Percentiles rank a stretch among this genome's conserved stretches.
Evolutionary conservation across 2,888 invertebrate species (phyloP).

Genomic region (Nemotelus pantherinus): DNA sequence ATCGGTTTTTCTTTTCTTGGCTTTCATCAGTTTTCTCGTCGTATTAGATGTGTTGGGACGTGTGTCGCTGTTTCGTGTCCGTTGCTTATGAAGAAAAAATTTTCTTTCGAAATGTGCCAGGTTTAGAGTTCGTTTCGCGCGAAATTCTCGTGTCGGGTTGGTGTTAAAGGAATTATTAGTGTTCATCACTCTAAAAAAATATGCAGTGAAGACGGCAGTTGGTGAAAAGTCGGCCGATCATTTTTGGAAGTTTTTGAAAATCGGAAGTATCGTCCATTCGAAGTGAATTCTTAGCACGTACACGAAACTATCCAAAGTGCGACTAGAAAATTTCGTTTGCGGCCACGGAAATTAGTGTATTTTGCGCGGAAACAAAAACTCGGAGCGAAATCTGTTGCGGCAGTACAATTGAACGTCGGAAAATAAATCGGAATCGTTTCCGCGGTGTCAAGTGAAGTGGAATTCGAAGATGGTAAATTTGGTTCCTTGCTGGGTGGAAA

Average conservation of each 20-base stretch:
- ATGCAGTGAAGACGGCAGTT: no score
- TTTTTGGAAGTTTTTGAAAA: neutral
- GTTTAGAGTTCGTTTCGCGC: conserved; percentile 1
- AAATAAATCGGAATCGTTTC: neutral
- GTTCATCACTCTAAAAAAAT: no score
- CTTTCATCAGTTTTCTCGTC: conserved; percentile 39
- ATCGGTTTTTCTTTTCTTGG: conserved; percentile 12
- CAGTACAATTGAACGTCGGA: neutral
- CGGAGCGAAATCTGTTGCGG: neutral
- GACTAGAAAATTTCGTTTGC: conserved; percentile 21
- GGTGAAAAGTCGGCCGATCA: neutral
- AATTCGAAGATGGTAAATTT: conserved; percentile 37
- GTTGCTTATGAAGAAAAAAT: conserved; percentile 28
- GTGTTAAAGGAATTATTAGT: no score
- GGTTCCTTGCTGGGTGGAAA: neutral
- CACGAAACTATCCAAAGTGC: neutral
- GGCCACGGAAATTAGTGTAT: conserved; percentile 12
- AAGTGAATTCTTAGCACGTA: conserved; percentile 11
- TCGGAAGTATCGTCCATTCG: neutral
- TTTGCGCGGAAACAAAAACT: conserved; percentile 39
- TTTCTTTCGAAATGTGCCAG: conserved; percentile 24
- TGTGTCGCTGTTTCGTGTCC: conserved; percentile 13
- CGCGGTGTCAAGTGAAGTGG: conserved; percentile 29
- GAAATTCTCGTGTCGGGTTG: neutral
- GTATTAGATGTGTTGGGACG: conserved; percentile 32